phyloP scores from a whole-genome alignment of 64 coral and sea anemone species.

The Montipora sp. region DNA sequence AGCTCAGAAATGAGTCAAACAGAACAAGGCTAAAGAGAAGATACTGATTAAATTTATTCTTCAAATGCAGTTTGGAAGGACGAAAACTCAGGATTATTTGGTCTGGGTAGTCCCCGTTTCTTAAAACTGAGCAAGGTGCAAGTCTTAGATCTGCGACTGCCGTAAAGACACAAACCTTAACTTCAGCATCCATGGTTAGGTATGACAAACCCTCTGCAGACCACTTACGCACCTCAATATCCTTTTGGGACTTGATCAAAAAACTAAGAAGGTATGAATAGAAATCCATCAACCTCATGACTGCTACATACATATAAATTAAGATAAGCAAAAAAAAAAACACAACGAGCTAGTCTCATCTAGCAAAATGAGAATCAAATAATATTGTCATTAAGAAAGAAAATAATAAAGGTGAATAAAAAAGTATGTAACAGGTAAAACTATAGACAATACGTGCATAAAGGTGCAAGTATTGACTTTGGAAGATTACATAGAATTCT shows the following conservation, averaged over 20 bases:
- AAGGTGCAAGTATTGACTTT: too few species aligned
- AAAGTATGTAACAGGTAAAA: too few species aligned
- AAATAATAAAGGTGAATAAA: too few species aligned
- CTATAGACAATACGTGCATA: too few species aligned
- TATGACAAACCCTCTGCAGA: constrained; percentile 92
- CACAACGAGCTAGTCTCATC: too few species aligned
- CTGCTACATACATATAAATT: too few species aligned
- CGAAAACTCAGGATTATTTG: not conserved
- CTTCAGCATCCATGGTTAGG: constrained; percentile 93
- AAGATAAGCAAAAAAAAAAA: not conserved
- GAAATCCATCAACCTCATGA: not conserved
- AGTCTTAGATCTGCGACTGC: too few species aligned
- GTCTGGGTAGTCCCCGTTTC: not conserved
- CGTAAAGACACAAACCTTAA: constrained; percentile 59
- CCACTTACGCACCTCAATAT: constrained; percentile 94
- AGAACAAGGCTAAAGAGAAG: not conserved
- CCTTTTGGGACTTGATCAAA: constrained; percentile 84
- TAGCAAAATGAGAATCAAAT: too few species aligned
- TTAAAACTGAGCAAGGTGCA: too few species aligned
- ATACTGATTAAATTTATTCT: not conserved
- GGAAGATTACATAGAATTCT: too few species aligned
- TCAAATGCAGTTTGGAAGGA: too few species aligned
- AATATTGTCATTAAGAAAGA: too few species aligned
- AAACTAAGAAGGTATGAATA: constrained; percentile 45
- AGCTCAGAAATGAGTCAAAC: not conserved